Evolutionary conservation across 2,797 vertebrate genomes (phyloP).

Genomic region (Australoheros facetus): DNA sequence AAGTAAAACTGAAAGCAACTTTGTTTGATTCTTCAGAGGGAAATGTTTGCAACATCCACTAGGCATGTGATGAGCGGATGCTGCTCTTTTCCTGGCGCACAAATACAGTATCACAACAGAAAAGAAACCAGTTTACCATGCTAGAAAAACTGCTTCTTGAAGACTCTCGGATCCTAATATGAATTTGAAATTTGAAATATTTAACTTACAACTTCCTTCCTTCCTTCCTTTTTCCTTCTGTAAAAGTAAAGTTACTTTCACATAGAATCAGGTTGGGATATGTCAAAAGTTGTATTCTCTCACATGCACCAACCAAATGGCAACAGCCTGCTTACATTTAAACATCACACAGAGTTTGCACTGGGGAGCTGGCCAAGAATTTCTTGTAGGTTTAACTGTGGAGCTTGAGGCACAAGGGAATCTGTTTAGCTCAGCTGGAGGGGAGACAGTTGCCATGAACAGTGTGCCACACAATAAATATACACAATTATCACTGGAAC

Average conservation of each 20-base stretch:
- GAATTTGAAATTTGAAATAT: too few relatives aligned
- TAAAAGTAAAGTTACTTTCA: not conserved
- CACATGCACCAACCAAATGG: not conserved
- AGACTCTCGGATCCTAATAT: not conserved
- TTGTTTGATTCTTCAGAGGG: not conserved
- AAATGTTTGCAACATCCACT: not conserved
- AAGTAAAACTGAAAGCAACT: not conserved
- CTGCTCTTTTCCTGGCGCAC: not conserved
- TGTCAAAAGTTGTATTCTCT: rapidly evolving
- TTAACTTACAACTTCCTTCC: rapidly evolving
- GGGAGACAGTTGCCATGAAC: not conserved
- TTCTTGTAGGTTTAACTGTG: too few relatives aligned
- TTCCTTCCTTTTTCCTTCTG: too few relatives aligned
- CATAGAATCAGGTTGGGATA: not conserved
- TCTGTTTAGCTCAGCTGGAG: not conserved
- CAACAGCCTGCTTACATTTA: not conserved
- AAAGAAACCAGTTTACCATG: not conserved
- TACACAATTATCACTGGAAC: not conserved
- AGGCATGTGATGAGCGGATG: too few relatives aligned
- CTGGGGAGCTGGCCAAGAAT: too few relatives aligned
- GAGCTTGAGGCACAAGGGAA: too few relatives aligned
- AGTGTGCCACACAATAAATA: not conserved
- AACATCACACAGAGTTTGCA: not conserved
- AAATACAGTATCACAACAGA: not conserved
- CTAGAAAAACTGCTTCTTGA: not conserved